Evolutionary conservation across 2,113 vertebrate genomes (phyloP), one percentile per base, ranked within the genome.

Genomic region (Scalopus aquaticus): DNA sequence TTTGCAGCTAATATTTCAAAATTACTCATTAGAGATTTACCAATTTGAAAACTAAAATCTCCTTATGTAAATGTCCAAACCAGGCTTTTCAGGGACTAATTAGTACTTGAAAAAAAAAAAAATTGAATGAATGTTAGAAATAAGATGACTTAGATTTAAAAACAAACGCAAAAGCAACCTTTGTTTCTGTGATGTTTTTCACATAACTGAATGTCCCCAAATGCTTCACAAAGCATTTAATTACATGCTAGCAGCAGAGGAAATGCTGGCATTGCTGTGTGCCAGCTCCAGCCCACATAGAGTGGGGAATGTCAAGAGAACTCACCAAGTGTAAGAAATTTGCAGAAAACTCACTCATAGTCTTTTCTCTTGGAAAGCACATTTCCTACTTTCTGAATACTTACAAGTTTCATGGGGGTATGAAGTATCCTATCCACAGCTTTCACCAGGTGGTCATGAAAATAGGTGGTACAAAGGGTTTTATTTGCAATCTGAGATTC

Each of bases 211-310:
- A 88, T 92, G 92, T 96, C 95, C 92, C 88, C 87, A 93, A 91
- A 92, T 82, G 80, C 92, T 97, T 96, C 90, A 79, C 82, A 93
- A 93, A 96, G 85, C 93, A 94, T 96, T 94, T 96, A 90, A 96
- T 96, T 97, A 85, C 81, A 91, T 67, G 84, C 72, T 95, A 95
- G 89, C 65, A 83, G 67, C 20, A 65, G 91, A 96, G 72, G 79
- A 95, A 97, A 95, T 76, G 62, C 84, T 83, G 84, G 90, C 62
- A 37, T 83, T 93, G 74, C 93, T 76, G 42, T 30, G 15, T 97
- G 88, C 94, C 84, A 92, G 91, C 46, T 65, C 30, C 76, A 91
- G 80, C 92, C 96, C 82, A 82, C 39, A 0, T 46, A 82, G 37
- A 60, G 13, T 30, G 32, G 51, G 76, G 85, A 77, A 96, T 39